Percentiles rank a stretch among this genome's conserved stretches.
Evolutionary conservation across 1,140 invertebrate species (phyloP).

Genomic region (Elysia chlorotica): DNA sequence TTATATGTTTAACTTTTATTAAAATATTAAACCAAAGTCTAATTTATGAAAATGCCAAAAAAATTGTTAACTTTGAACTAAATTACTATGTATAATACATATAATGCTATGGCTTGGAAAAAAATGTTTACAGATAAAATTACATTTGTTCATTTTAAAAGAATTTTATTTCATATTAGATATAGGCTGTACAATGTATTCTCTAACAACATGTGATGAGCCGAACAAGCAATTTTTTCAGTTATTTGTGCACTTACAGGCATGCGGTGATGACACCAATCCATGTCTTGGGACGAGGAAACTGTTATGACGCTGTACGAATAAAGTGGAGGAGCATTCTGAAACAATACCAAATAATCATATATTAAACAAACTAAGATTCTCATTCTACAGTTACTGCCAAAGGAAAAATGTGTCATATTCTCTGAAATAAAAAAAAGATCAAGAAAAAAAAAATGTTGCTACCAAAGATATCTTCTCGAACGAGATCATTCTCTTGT

Average conservation of each 20-base stretch:
- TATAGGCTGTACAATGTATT: too few relatives aligned
- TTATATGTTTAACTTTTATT: neutral
- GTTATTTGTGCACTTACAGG: too few relatives aligned
- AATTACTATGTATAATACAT: too few relatives aligned
- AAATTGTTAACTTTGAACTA: too few relatives aligned
- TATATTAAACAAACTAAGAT: neutral
- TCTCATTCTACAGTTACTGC: neutral
- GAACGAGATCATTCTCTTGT: too few relatives aligned
- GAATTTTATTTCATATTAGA: neutral
- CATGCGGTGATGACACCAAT: constrained; percentile 80
- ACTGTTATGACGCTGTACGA: constrained; percentile 81
- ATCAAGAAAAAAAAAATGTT: neutral
- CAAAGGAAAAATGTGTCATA: neutral
- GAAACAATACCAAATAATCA: constrained; percentile 31
- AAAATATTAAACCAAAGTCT: neutral
- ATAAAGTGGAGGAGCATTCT: constrained; percentile 69
- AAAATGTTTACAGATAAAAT: neutral
- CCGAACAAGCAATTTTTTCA: too few relatives aligned
- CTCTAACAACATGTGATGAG: too few relatives aligned
- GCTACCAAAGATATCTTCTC: neutral
- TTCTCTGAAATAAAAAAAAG: neutral
- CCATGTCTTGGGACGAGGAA: constrained; percentile 72
- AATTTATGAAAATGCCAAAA: neutral
- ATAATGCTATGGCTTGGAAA: too few relatives aligned
- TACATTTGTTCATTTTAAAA: neutral